Evolutionary conservation across 2,888 invertebrate species (phyloP).

Genomic region (Salticus scenicus): DNA sequence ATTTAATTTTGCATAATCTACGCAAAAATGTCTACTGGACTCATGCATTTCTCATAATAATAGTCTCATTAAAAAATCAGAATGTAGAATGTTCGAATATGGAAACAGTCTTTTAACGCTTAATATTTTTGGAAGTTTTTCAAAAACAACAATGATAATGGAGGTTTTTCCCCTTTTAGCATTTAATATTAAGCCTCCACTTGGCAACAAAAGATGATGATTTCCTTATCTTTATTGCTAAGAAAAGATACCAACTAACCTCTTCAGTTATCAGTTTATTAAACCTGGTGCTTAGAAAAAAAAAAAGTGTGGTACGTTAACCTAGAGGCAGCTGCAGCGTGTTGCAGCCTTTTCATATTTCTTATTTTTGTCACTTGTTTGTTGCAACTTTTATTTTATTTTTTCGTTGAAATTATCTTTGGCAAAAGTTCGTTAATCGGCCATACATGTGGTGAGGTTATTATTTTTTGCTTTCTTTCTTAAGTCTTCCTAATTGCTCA

Average conservation of each 20-base stretch:
- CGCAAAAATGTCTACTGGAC: too few species aligned
- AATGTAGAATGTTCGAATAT: too few species aligned
- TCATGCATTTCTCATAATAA: too few species aligned
- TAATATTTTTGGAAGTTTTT: too few species aligned
- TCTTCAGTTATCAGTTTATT: slow-evolving; percentile 20
- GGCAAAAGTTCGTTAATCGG: not conserved
- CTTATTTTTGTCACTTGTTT: slow-evolving; percentile 16
- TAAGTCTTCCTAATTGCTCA: slow-evolving; percentile 1
- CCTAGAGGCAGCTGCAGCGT: slow-evolving; percentile 41
- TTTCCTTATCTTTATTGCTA: not conserved
- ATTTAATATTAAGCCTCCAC: too few species aligned
- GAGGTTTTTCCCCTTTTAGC: too few species aligned
- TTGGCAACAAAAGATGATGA: slow-evolving; percentile 20
- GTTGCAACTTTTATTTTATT: slow-evolving; percentile 21
- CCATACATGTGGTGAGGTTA: slow-evolving; percentile 5
- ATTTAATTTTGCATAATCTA: too few species aligned
- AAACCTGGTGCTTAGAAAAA: slow-evolving; percentile 22
- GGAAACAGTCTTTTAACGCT: too few species aligned
- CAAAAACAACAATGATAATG: too few species aligned
- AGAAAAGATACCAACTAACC: not conserved
- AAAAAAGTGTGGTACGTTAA: slow-evolving; percentile 40
- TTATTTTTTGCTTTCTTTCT: not conserved
- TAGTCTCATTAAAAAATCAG: too few species aligned
- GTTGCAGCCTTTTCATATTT: slow-evolving; percentile 7
- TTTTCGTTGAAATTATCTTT: slow-evolving; percentile 11